These are phyloP conservation scores for Siniperca undulata DNA, from an alignment of 2,797 vertebrate species.

Conservation along the genomic window DNA sequence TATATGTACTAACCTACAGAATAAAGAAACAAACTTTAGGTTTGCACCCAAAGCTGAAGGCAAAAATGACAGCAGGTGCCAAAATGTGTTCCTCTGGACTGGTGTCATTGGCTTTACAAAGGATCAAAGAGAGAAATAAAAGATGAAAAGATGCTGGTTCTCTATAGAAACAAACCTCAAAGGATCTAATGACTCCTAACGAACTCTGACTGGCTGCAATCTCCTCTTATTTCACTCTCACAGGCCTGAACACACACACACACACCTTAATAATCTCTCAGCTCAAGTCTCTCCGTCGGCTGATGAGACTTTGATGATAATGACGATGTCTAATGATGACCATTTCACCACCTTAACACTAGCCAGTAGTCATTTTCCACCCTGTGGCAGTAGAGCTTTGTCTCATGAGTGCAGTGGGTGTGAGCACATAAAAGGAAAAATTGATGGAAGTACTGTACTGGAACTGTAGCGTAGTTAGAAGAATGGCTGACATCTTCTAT, in stretches of 20 bases:
- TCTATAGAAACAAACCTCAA: constrained; percentile 10
- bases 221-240: constrained; percentile 21
- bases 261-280: constrained; percentile 21
- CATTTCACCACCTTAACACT: constrained; percentile 54
- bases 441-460: not conserved
- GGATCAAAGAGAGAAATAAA: constrained; percentile 25
- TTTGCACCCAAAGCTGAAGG: not conserved
- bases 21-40: not conserved
- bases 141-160: constrained; percentile 23
- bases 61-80: not conserved
- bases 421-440: constrained; percentile 3
- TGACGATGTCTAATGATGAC: constrained; percentile 59
- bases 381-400: constrained; percentile 44
- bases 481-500: not conserved
- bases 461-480: not conserved
- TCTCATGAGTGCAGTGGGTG: constrained; percentile 32
- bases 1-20: constrained; percentile 3
- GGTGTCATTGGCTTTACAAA: not conserved
- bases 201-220: constrained; percentile 16
- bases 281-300: constrained; percentile 28
- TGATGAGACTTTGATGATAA: constrained; percentile 70
- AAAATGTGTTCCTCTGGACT: not conserved
- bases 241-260: not conserved
- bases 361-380: constrained; percentile 40
- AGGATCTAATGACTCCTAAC: constrained; percentile 38